Evolutionary conservation across 2,113 vertebrate species (phyloP), one percentile per base, ranked within the genome.

Genomic region (Gymnocephalus cernua): DNA sequence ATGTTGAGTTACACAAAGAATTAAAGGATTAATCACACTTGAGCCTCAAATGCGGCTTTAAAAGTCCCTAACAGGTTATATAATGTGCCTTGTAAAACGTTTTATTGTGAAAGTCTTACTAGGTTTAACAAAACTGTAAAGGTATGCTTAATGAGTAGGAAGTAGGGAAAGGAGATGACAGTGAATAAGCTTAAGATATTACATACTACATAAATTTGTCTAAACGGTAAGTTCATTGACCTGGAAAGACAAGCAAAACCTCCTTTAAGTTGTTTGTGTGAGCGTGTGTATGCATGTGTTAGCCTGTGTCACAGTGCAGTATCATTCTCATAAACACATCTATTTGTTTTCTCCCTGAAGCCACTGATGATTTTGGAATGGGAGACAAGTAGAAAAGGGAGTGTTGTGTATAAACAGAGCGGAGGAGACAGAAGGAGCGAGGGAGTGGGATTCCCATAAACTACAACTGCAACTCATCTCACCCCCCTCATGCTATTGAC

Each of bases 371-470:
- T 79, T 82, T 67, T 72, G 62, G 47, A 66, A 76, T 58, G 48
- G 35, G 56, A 80, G 77, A 70, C 0, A 15, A 59, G 58, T 23
- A 82, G 68, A 79, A 74, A 77, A 68, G 61, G 89, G 88, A 79
- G 83, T 82, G 53, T 58, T 78, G 70, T 84, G 73, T 41, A 68
- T 84, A 89, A 91, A 91, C 79, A 86, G 41, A 88, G 64, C 3
- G 15, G 68, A 76, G 72, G 71, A 84, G 83, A 83, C 76, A 79
- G 77, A 83, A 67, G 58, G 76, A 61, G 79, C 0, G 29, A 91
- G 77, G 84, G 85, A 92, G 88, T n/a, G 50, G 18, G 54, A 86
- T 65, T 80, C 76, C 25, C 86, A 88, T 84, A 65, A 89, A 84
- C 80, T 58, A 67, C 71, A 64, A 25, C 69, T 82, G 71, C 64